Evolutionary conservation across 2,888 invertebrate genomes (phyloP), one percentile per base, ranked within the genome.

Genomic region (Coelinius sp.): DNA sequence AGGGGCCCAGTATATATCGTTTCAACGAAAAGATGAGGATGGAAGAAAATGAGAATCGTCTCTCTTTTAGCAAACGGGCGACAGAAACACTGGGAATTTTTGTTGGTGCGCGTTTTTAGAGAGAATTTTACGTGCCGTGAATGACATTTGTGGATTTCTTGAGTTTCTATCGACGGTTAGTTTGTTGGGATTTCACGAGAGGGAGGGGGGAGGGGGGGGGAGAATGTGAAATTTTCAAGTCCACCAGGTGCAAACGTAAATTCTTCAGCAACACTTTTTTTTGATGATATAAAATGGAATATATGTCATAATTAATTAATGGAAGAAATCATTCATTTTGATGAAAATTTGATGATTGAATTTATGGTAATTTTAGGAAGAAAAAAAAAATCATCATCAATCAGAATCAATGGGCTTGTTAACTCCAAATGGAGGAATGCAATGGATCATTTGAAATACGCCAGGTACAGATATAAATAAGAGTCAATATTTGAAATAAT

Each of bases 121-220:
- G 41, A 79, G 77, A 81, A 79, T 82, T 85, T 84, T 81, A 80
- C 81, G 82, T 83, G 84, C 82, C 79, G 79, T 75, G 83, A 84
- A 84, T 84, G 78, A 82, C 80, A 52, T 65, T 46, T 53, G 46
- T 4, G 35, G 68, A 75, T 77, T 44, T 52, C 24, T 38, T 27
- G 24, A 38, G 1, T 27, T 12, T 59, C 59, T 59, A 59, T 31
- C 59, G 14, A 31, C 17, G 59, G 59, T 59, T 59, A 35, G 59
- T 31, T 59, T 31, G 17, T 12, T 25, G 24, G 56, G n/a, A 5
- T 25, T n/a, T n/a, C n/a, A n/a, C n/a, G n/a, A n/a, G n/a, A n/a
- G n/a, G n/a, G n/a, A n/a, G 27, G 8, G 38, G 25, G 35, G 31
- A 65, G 44, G 52, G 65, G 53, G 70, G 59, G 68, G 66, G 44